These are phyloP conservation scores for Leptothorax acervorum DNA, from an alignment of 2,888 invertebrate species.

Conservation along the genomic window DNA sequence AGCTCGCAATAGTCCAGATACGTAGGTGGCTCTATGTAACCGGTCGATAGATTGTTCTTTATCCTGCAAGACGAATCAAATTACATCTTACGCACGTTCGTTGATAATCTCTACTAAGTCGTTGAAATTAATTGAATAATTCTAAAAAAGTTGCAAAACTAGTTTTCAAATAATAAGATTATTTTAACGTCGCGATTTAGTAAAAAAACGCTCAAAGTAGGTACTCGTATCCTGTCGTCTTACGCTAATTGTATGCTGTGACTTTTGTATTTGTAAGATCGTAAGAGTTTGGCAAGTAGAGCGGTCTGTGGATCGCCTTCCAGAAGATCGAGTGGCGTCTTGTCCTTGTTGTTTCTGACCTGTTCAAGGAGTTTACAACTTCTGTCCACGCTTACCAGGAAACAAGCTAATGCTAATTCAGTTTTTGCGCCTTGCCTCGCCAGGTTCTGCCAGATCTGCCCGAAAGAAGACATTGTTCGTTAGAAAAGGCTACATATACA, in stretches of 20 bases:
- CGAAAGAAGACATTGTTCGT: not conserved
- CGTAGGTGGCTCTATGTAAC: conserved; percentile 61
- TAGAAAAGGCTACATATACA: too few species aligned
- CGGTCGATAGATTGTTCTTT: conserved; percentile 64
- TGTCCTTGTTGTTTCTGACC: too few species aligned
- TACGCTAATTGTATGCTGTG: conserved; percentile 72
- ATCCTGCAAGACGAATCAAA: conserved; percentile 56
- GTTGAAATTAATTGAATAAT: not conserved
- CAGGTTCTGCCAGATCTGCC: too few species aligned
- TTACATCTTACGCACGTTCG: too few species aligned
- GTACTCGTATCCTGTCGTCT: conserved; percentile 18
- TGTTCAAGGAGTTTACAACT: too few species aligned
- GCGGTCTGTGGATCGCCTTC: conserved; percentile 85
- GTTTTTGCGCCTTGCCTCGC: too few species aligned
- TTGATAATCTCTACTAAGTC: not conserved
- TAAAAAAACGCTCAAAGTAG: not conserved
- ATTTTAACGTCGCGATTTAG: not conserved
- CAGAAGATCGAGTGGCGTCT: conserved; percentile 86
- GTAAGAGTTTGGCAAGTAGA: conserved; percentile 86
- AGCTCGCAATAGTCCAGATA: conserved; percentile 78
- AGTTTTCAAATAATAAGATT: not conserved
- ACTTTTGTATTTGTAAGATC: conserved; percentile 85
- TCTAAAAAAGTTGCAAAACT: not conserved
- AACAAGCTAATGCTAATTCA: too few species aligned
- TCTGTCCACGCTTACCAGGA: too few species aligned